Conservation (phyloP, 2,113 vertebrate species). For the Craseonycteris thonglongyai region DNA sequence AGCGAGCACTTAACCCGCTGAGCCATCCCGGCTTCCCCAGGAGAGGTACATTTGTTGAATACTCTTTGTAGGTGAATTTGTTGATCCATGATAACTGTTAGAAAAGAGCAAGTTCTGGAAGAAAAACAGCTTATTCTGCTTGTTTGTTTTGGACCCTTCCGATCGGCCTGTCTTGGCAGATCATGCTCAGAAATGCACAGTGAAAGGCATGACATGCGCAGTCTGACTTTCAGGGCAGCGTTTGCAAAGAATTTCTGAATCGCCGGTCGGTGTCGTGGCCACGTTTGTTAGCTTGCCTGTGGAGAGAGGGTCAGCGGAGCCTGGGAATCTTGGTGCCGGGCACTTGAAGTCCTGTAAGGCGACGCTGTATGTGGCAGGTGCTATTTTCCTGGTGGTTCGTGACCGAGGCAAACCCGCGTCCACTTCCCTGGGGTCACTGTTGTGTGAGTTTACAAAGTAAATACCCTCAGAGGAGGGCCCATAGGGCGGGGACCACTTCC, state of each 20-base stretch:
- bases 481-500: background rate
- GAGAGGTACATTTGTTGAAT: background rate
- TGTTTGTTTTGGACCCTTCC: background rate
- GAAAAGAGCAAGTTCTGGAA: background rate
- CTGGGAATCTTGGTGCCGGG: background rate
- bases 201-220: background rate
- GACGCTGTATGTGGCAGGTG: background rate
- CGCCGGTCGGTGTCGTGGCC: background rate
- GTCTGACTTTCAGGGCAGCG: background rate
- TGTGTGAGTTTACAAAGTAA: conserved; percentile 10
- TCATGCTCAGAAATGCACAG: background rate
- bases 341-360: background rate
- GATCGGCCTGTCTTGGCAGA: background rate
- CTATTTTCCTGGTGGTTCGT: background rate
- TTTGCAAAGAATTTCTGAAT: background rate
- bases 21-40: too few relatives aligned
- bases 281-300: background rate
- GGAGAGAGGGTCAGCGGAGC: background rate
- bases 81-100: background rate
- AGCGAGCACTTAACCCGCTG: too few relatives aligned
- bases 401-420: background rate
- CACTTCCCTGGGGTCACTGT: background rate
- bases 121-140: background rate
- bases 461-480: background rate
- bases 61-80: background rate